Conservation (phyloP, 2,888 invertebrate genomes). For the Erebia palarica region DNA sequence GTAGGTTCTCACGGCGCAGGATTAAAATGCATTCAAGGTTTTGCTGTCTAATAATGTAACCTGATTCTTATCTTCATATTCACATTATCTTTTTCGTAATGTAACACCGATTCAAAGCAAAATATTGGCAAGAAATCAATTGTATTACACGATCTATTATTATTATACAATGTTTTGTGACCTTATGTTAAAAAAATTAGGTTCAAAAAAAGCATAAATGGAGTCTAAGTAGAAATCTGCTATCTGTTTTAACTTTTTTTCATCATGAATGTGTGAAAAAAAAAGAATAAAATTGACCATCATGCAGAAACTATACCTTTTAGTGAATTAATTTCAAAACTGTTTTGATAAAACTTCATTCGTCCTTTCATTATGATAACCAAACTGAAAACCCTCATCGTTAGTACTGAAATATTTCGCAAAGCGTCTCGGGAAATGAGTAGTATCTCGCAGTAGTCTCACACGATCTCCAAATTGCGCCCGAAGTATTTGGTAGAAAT, state of each 20-base stretch:
- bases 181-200: no score
- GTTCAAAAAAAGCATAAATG: no score
- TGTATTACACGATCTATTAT: no score
- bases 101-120: no score
- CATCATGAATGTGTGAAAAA: no score
- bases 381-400: constrained; percentile 46
- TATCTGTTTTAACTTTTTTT: no score
- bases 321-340: neutral
- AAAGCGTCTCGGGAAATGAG: constrained; percentile 49
- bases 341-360: neutral
- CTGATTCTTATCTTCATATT: no score
- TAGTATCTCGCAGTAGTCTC: constrained; percentile 55
- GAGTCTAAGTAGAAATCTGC: no score
- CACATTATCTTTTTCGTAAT: no score
- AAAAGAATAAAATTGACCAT: no score
- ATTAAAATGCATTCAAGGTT: constrained; percentile 6
- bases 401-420: constrained; percentile 29
- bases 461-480: constrained; percentile 56
- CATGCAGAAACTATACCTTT: neutral
- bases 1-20: constrained; percentile 1
- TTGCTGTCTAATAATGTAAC: neutral
- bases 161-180: no score
- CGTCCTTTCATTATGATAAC: constrained; percentile 45
- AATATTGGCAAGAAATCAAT: no score
- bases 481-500: constrained; percentile 64